Evolutionary conservation across 2,113 vertebrate species (phyloP).

Genomic region (Cathartes aura): DNA sequence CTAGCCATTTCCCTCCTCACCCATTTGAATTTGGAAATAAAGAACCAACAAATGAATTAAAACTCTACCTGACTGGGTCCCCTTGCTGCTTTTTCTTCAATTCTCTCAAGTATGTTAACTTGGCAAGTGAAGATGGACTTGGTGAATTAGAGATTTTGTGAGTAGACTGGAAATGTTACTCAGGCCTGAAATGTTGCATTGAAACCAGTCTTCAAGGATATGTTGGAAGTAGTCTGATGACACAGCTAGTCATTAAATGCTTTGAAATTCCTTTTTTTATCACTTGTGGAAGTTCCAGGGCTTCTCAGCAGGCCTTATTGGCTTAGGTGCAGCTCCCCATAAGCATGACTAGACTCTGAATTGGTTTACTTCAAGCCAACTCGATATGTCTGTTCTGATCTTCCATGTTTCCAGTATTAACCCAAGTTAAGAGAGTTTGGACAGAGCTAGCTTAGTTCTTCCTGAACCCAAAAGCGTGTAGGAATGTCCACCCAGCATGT

Average conservation of each 20-base stretch:
- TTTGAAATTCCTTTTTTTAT: background rate
- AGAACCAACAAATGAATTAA: background rate
- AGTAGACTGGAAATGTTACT: background rate
- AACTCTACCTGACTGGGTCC: background rate
- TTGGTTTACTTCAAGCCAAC: background rate
- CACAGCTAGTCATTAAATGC: background rate
- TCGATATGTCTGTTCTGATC: background rate
- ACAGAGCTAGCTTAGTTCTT: background rate
- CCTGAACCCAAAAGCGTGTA: background rate
- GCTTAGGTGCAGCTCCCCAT: background rate
- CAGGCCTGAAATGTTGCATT: background rate
- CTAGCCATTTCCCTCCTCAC: background rate
- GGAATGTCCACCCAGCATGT: background rate
- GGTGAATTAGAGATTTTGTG: background rate
- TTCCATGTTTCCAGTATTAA: background rate
- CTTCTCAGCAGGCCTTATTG: background rate
- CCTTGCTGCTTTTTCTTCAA: background rate
- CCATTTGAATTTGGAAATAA: background rate
- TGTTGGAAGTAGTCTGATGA: background rate
- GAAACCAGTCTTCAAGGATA: background rate
- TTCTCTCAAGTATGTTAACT: background rate
- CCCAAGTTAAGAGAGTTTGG: background rate
- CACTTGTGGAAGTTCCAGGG: background rate
- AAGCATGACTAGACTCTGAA: background rate
- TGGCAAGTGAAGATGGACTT: background rate